Evolutionary conservation across 2,113 vertebrate genomes (phyloP).

Genomic region (Protomyctophum bolini): DNA sequence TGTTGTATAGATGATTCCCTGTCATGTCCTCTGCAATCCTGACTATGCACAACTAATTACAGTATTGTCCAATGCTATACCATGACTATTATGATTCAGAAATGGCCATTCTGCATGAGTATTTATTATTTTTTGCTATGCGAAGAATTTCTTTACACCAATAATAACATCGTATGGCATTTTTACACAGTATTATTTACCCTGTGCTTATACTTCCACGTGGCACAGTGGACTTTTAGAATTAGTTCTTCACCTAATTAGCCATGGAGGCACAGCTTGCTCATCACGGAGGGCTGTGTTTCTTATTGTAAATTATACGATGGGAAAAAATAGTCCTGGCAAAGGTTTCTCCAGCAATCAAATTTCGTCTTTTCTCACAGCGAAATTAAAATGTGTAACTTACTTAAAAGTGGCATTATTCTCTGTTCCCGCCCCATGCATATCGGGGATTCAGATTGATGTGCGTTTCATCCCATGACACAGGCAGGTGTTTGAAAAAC

Average conservation of each 20-base stretch:
- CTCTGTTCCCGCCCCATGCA: conserved; percentile 13
- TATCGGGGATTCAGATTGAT: conserved; percentile 29
- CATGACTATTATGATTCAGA: too few species aligned
- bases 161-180: too few species aligned
- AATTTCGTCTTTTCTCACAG: neutral
- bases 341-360: conserved; percentile 6
- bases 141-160: too few species aligned
- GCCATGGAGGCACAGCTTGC: too few species aligned
- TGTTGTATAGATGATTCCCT: conserved; percentile 51
- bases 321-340: neutral
- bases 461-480: conserved; percentile 26
- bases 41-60: conserved; percentile 32
- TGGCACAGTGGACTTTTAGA: too few species aligned
- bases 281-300: too few species aligned
- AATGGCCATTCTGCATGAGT: too few species aligned
- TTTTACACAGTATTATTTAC: too few species aligned
- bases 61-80: too few species aligned
- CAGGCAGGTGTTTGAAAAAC: conserved; percentile 33
- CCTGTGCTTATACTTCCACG: too few species aligned
- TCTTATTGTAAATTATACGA: neutral
- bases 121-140: too few species aligned
- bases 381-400: conserved; percentile 23
- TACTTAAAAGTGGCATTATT: conserved; percentile 12
- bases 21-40: conserved; percentile 28
- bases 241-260: too few species aligned